Base-by-base conservation (phyloP, 2,888 invertebrate species). In the Itoplectis maculator region DNA sequence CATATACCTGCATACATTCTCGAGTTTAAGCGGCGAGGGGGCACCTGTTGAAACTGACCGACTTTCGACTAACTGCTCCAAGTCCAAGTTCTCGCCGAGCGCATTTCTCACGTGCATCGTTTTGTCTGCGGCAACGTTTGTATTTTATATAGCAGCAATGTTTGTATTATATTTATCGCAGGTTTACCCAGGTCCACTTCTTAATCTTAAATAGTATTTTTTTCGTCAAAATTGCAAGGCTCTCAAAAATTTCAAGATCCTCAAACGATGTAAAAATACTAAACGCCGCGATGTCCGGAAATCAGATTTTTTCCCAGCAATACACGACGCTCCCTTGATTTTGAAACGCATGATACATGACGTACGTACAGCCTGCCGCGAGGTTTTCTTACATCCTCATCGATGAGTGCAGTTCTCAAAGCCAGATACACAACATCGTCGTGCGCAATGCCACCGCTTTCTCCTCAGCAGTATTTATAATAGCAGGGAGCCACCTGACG, bases 1-100 rank as follows among this genome's bases (percentile, higher is more conserved):
- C 79, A 70, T 79, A 61, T 91, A 91, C 91, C 90, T 91, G 90
- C 90, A 90, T 91, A 87, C 89, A 89, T 85, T 86, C 85, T 81
- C 37, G 23, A 56, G 11, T 66, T 37, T 47, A 72, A n/a, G n/a
- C n/a, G n/a, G 54, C 47, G 9, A 37, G 15, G 86, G 56, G 90
- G 90, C 91, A 92, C 92, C 92, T 92, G 92, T 92, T 92, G 92
- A 92, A 90, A 89, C 88, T 61, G 85, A 84, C 86, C 74, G 79
- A 81, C 81, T 72, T 74, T 68, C 77, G 35, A 78, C 66, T 47
- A 18, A 69, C 66, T 18, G 15, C 13, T n/a, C 59, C 47, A 66
- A 15, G 13, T 51, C 7, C 59, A 65, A 74, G 20, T 51, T 74
- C 63, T 69, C 20, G 15, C n/a, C 2, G 35, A 13, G 29, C 37